Evolutionary conservation across 2,888 invertebrate genomes (phyloP).

Genomic region (Limnephilus marmoratus): DNA sequence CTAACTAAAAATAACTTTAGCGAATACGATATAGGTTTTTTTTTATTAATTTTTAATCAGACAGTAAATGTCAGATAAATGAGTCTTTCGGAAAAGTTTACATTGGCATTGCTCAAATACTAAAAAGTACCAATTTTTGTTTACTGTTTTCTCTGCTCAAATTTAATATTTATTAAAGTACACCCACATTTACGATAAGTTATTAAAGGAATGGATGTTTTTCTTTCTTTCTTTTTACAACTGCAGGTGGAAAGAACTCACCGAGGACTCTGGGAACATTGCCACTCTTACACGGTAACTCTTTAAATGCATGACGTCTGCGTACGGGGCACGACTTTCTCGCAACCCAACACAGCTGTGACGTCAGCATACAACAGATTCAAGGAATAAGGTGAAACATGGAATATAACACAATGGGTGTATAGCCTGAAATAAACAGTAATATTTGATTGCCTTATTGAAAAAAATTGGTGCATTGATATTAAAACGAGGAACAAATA

Average conservation of each 20-base stretch:
- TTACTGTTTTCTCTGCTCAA: neutral
- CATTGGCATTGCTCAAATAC: neutral
- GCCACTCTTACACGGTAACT: neutral
- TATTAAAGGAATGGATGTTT: neutral
- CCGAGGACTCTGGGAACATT: neutral
- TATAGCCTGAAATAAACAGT: neutral
- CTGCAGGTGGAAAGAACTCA: neutral
- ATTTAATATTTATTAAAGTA: too few species aligned
- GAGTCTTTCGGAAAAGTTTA: conserved; percentile 26
- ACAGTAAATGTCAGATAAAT: neutral
- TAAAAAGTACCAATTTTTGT: neutral
- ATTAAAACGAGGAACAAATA: neutral
- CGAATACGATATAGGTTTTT: conserved; percentile 34
- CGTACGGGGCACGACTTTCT: too few species aligned
- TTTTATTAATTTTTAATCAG: conserved; percentile 28
- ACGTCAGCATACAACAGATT: neutral
- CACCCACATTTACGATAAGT: neutral
- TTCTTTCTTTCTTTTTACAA: neutral
- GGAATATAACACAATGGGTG: neutral
- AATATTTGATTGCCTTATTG: neutral
- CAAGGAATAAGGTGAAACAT: neutral
- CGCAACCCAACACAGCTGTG: too few species aligned
- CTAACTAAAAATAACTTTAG: conserved; percentile 46
- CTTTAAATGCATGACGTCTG: too few species aligned
- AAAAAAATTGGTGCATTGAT: neutral